Conservation (phyloP, 2,797 vertebrate species). For the Alosa sapidissima region DNA sequence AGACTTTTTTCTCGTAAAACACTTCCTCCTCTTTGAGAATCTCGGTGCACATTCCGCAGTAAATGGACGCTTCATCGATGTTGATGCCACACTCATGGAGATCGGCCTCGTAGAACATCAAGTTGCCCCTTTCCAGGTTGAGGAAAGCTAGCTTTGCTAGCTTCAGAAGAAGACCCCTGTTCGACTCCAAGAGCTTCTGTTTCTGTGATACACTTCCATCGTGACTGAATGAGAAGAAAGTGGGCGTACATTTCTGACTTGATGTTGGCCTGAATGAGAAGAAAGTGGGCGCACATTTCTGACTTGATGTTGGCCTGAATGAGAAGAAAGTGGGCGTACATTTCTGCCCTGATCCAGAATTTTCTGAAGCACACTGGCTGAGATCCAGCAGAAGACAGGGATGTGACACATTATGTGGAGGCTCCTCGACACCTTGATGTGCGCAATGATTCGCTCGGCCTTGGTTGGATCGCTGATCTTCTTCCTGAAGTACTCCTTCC, state of each 20-base stretch:
- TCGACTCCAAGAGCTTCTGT: not conserved
- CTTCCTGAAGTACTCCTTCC: constrained; percentile 44
- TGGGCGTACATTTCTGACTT: constrained; percentile 41
- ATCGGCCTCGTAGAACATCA: constrained; percentile 41
- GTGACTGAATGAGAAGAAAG: no score
- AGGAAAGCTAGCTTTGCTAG: constrained; percentile 46
- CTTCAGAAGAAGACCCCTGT: constrained; percentile 37
- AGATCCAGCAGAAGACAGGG: constrained; percentile 35
- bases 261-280: constrained; percentile 43
- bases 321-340: constrained; percentile 48
- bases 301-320: constrained; percentile 41
- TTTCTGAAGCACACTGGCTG: constrained; percentile 40
- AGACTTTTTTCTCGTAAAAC: constrained; percentile 43
- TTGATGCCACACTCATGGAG: constrained; percentile 38
- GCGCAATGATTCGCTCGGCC: constrained; percentile 35
- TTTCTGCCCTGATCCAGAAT: constrained; percentile 14
- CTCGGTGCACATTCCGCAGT: constrained; percentile 45
- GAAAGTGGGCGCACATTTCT: constrained; percentile 45
- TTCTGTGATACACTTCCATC: not conserved
- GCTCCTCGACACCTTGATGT: constrained; percentile 42
- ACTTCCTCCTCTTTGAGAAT: constrained; percentile 39
- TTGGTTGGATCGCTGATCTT: constrained; percentile 24
- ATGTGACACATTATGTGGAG: constrained; percentile 57
- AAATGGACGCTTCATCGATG: constrained; percentile 24
- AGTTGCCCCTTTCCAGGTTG: constrained; percentile 37